A percentile compares a stretch with the other conserved stretches of the same genome.
Evolutionary conservation across 1,140 invertebrate genomes (phyloP).

Genomic region (Drosophila nasuta): DNA sequence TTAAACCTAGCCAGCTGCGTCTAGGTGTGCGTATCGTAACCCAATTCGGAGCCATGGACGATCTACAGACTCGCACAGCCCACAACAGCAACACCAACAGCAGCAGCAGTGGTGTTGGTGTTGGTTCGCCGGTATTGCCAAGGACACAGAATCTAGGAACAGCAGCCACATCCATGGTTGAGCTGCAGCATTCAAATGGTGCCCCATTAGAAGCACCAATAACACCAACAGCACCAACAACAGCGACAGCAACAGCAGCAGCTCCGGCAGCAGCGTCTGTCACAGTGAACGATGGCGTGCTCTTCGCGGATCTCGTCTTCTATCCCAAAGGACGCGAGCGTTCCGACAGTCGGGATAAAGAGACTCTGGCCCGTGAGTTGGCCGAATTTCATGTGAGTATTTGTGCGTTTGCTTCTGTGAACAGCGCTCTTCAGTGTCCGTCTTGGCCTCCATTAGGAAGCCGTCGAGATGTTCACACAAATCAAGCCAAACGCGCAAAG

Average conservation of each 20-base stretch:
- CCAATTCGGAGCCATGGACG: slow-evolving; percentile 1
- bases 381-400: slow-evolving; percentile 36
- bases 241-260: background rate
- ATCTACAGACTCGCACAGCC: background rate
- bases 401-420: too few relatives aligned
- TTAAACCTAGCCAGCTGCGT: background rate
- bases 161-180: background rate
- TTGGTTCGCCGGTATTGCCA: too few relatives aligned
- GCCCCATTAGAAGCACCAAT: background rate
- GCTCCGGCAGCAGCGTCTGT: background rate
- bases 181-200: background rate
- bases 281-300: background rate
- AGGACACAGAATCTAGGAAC: background rate
- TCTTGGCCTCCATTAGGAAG: background rate
- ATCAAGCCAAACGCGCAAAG: slow-evolving; percentile 89
- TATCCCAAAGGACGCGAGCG: slow-evolving; percentile 13
- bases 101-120: too few relatives aligned
- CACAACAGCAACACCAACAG: slow-evolving; percentile 1
- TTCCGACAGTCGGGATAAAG: background rate
- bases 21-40: slow-evolving; percentile 3
- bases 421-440: too few relatives aligned
- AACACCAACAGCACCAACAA: background rate
- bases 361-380: background rate
- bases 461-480: slow-evolving; percentile 31
- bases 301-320: slow-evolving; percentile 53